Evolutionary conservation across 2,888 invertebrate species (phyloP), one percentile per base, ranked within the genome.

Genomic region (Unio delphinus): DNA sequence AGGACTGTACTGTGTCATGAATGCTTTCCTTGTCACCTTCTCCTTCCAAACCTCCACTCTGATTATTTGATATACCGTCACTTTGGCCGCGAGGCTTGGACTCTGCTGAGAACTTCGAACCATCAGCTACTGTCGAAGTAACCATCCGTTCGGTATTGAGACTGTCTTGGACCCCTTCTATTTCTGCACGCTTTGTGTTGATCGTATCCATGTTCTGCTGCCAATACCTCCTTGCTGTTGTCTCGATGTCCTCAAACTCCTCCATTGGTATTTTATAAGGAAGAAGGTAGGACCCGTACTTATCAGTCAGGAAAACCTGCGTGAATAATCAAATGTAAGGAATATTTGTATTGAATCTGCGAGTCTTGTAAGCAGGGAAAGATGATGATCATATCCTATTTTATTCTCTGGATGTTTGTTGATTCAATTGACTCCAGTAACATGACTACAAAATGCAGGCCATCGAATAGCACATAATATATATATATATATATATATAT

Each of bases 271-370:
- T 84, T 45, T 77, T 80, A 4, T 85, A 73, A 18, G 91, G 91
- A 6, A 91, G 81, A 18, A 89, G 73, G 30, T 83, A 81, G 4
- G 86, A 83, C 3, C 91, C 91, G 73, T 90, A 91, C 65, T 89
- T 89, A 75, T 91, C 90, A 7, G 91, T 91, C 20, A 91, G 80
- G 34, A 91, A 80, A 55, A 87, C 83, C 91, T 91, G 11, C 11
- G 3, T 45, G 45, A 8, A 45, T 45, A 45, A 45, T 45, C 45
- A 45, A 45, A 45, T 11, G 11, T 0, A 11, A 45, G 45, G 1
- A 11, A 45, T 45, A 45, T 11, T 45, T 3, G 8, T 45, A 45
- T 45, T 45, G 45, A 45, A 45, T 20, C 28, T 20, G 23, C 15
- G 8, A 54, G 55, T 1, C 18, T n/a, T 20, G 11, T 54, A 4